Evolutionary conservation across 1,140 invertebrate species (phyloP), one percentile per base, ranked within the genome.

Genomic region (Trachymyrmex cornetzi): DNA sequence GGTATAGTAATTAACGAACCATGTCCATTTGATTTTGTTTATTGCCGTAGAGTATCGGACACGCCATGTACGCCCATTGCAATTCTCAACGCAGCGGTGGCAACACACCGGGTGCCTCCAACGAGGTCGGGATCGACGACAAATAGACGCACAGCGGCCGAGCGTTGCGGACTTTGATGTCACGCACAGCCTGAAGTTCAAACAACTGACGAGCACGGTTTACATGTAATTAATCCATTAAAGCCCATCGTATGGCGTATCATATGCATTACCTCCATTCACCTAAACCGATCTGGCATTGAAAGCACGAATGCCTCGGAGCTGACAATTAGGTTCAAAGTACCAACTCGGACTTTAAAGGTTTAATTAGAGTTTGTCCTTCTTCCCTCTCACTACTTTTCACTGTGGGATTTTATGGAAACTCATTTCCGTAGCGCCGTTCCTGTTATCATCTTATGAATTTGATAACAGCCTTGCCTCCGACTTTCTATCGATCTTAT

Each of bases 131-230:
- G 34, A 84, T 84, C 44, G 55, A 61, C 67, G 55, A 34, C 80
- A 84, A 84, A 84, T 75, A 75, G 69, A 72, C 24, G 27, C 67
- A 30, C 55, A n/a, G 9, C n/a, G 67, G 2, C 30, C 77, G n/a
- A 55, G 34, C 53, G 14, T 50, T 50, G 80, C 80, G 38, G 80
- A 84, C 80, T 84, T 84, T 84, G 80, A 84, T 84, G 69, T 84
- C 80, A 84, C 80, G 80, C 80, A 75, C 69, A 75, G 80, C 24
- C 72, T 59, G 67, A 82, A 82, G 67, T 82, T 63, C 55, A 84
- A 84, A 82, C 67, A 82, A 75, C 19, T 48, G 67, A 66, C 77
- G 44, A 74, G 80, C 67, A 61, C 27, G 53, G n/a, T 59, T 82
- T 72, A 75, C 44, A 30, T 34, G 80, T 63, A 72, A 84, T 84